phyloP scores from a whole-genome alignment of 2,797 vertebrate genomes.

The Diplodus sargus region DNA sequence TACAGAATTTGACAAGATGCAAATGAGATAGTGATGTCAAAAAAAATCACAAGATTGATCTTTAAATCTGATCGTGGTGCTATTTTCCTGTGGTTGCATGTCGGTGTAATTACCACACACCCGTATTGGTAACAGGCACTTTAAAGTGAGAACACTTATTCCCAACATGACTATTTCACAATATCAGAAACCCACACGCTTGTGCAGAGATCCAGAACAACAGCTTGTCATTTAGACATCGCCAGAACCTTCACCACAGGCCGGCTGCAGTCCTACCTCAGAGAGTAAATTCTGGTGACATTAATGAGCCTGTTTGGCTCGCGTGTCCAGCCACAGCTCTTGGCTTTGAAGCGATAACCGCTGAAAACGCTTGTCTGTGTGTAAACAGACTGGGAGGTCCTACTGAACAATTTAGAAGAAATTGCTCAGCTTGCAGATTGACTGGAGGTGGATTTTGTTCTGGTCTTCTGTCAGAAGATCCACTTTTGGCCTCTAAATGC shows the following conservation, averaged over 20 bases:
- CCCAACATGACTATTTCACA: neutral
- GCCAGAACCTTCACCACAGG: neutral
- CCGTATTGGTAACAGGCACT: neutral
- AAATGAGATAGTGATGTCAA: too few species aligned
- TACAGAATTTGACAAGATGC: too few species aligned
- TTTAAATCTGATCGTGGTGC: too few species aligned
- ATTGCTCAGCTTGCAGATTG: neutral
- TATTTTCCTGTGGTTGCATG: too few species aligned
- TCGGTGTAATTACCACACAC: too few species aligned
- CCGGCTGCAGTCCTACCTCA: neutral
- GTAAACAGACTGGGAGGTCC: neutral
- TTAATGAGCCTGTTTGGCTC: constrained; percentile 29
- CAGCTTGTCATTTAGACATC: neutral
- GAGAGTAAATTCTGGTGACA: constrained; percentile 24
- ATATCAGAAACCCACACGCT: neutral
- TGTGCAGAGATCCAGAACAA: constrained; percentile 7
- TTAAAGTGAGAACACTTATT: neutral
- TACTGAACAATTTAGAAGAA: neutral
- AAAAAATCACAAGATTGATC: too few species aligned
- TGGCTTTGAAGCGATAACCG: neutral
- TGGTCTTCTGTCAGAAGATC: neutral
- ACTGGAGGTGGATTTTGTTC: neutral
- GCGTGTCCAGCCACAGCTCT: constrained; percentile 5
- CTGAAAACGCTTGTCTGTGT: neutral
- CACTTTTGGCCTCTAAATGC: neutral